Conservation (phyloP, 2,888 invertebrate genomes). For the Nycteola revayana region DNA sequence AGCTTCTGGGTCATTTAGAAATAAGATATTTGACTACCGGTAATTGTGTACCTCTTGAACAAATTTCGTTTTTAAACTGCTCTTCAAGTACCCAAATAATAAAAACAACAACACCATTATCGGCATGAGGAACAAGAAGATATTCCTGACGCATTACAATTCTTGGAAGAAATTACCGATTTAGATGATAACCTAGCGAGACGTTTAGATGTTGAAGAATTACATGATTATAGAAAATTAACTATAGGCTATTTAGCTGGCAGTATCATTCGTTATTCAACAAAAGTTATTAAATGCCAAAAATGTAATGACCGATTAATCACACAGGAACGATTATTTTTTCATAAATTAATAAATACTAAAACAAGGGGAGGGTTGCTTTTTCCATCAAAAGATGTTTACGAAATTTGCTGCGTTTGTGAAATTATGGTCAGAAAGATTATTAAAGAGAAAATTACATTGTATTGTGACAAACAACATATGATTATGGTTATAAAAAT, state of each 20-base stretch:
- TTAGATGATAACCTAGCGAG: not conserved
- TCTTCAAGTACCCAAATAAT: slow-evolving; percentile 12
- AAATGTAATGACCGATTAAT: no score
- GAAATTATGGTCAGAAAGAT: slow-evolving; percentile 3
- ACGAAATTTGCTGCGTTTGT: slow-evolving; percentile 2
- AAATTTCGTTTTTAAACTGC: slow-evolving; percentile 8
- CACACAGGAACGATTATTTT: not conserved
- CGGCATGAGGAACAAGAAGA: no score
- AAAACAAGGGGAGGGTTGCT: slow-evolving; percentile 4
- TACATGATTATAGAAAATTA: slow-evolving; percentile 1
- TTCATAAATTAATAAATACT: slow-evolving; percentile 3
- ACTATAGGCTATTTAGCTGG: slow-evolving; percentile 2
- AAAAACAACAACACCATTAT: not conserved
- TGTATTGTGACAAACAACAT: not conserved
- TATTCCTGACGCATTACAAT: not conserved
- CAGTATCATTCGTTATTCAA: slow-evolving; percentile 1
- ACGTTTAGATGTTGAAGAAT: not conserved
- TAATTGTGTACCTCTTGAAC: slow-evolving; percentile 11
- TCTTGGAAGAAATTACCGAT: slow-evolving; percentile 1
- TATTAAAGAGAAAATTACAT: slow-evolving; percentile 3
- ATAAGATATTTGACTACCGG: not conserved
- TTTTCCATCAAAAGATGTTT: slow-evolving; percentile 6
- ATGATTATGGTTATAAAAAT: not conserved
- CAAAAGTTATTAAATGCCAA: slow-evolving; percentile 3
- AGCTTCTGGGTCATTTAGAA: slow-evolving; percentile 4